Evolutionary conservation across 2,888 invertebrate genomes (phyloP), one percentile per base, ranked within the genome.

Genomic region (Prenolepis imparis): DNA sequence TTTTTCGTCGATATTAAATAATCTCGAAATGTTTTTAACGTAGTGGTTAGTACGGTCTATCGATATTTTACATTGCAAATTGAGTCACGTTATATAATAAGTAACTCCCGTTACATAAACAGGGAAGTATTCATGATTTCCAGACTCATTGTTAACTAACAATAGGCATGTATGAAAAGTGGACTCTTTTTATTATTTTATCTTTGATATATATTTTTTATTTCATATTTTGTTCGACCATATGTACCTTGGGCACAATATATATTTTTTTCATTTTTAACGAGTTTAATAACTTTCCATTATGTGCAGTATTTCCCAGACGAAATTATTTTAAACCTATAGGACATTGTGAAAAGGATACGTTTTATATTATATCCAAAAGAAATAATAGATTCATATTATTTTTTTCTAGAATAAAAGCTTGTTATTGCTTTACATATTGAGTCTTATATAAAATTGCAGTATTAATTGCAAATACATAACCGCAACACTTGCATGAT

Each of bases 31-130:
- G 24, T 18, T 39, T 39, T 57, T 39, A 18, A 11, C 1, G 11
- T 21, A 21, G 9, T 9, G 1, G 3, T 72, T 39, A 39, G 11
- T 15, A 4, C 15, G 15, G 0, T 32, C 2, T 36, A 36, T 36
- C 6, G 21, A 55, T n/a, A n/a, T 21, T 9, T 55, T 21, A 8
- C n/a, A 24, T 64, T 64, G 8, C 18, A 28, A n/a, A 32, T 1
- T n/a, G 3, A 48, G 39, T 66, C 9, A 15, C 9, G 9, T 57
- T 72, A 18, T 39, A 72, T 39, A 72, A 24, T 72, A 15, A 68
- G 12, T 72, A 57, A 72, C 39, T 39, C 18, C 15, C 55, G 36
- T 55, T 72, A 57, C 36, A 21, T 32, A 72, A 36, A 36, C 18
- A 68, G 12, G 57, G 3, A 21, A 57, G 12, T 21, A 21, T 21